Evolutionary conservation across 1,140 invertebrate species (phyloP), one percentile per base, ranked within the genome.

Genomic region (Delia radicum): DNA sequence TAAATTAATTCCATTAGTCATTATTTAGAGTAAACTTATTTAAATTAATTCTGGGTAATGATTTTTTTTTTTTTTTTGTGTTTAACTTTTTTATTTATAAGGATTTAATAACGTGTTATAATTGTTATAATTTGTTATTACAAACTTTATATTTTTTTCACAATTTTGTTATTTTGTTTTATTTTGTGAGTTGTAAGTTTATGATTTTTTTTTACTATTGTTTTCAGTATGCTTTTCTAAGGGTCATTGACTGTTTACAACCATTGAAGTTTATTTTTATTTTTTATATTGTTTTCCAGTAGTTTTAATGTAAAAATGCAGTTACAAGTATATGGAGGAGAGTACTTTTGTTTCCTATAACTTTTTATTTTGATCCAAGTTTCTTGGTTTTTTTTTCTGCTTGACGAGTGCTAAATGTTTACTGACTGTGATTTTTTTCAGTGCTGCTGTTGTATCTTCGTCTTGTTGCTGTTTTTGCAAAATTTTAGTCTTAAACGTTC

Each of bases 161-260:
- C n/a, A n/a, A n/a, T n/a, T n/a, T n/a, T n/a, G n/a, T n/a, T n/a
- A n/a, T n/a, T n/a, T n/a, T n/a, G n/a, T n/a, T n/a, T n/a, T n/a
- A n/a, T n/a, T n/a, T n/a, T n/a, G n/a, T n/a, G n/a, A n/a, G n/a
- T 55, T 55, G n/a, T 55, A 18, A 24, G n/a, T 55, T 13, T 42
- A 3, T n/a, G n/a, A n/a, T 55, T 55, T 21, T 55, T 21, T 24
- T 55, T 24, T 55, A 3, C 2, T 55, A 0, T 55, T 24, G 5
- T 21, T 55, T 24, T 7, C 6, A 15, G 48, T 21, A n/a, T n/a
- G 15, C n/a, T 24, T 6, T 55, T 21, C 18, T 21, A 37, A 69
- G 65, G 65, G 65, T 69, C 65, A 69, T 69, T 69, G 65, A 69
- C 65, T 33, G 31, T 21, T 69, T 69, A 69, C n/a, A 69, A 69